Conservation (phyloP, 2,888 invertebrate genomes). For the Hedychridium roseum region DNA sequence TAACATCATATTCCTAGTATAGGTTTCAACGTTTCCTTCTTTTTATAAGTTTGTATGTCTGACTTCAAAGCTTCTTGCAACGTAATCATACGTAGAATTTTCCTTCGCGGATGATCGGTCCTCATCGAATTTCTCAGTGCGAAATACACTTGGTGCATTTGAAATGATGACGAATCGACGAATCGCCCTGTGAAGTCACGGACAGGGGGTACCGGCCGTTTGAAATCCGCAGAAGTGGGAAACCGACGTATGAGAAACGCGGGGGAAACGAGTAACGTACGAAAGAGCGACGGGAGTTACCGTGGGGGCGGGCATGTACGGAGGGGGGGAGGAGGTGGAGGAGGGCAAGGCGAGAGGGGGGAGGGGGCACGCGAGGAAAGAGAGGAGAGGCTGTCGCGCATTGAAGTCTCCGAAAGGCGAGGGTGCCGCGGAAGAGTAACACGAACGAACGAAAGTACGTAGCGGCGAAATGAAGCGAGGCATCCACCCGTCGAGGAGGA, state of each 20-base stretch:
- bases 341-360: conserved; percentile 10
- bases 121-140: too few species aligned
- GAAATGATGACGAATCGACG: too few species aligned
- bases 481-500: conserved; percentile 3
- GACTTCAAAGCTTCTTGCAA: too few species aligned
- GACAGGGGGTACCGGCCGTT: too few species aligned
- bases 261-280: conserved; percentile 8
- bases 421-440: conserved; percentile 43
- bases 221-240: background rate
- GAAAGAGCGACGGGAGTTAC: conserved; percentile 11
- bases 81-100: too few species aligned
- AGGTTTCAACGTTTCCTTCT: too few species aligned
- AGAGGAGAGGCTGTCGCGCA: conserved; percentile 52
- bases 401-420: conserved; percentile 58
- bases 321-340: conserved; percentile 15
- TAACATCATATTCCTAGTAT: too few species aligned
- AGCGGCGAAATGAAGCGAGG: conserved; percentile 13
- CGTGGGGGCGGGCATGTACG: conserved; percentile 23
- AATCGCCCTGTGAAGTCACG: too few species aligned
- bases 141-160: too few species aligned
- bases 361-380: conserved; percentile 26
- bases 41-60: too few species aligned
- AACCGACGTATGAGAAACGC: too few species aligned
- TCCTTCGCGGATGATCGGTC: too few species aligned
- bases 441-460: conserved; percentile 41